Evolutionary conservation across 2,113 vertebrate genomes (phyloP), one percentile per base, ranked within the genome.

Genomic region (Bubo bubo): DNA sequence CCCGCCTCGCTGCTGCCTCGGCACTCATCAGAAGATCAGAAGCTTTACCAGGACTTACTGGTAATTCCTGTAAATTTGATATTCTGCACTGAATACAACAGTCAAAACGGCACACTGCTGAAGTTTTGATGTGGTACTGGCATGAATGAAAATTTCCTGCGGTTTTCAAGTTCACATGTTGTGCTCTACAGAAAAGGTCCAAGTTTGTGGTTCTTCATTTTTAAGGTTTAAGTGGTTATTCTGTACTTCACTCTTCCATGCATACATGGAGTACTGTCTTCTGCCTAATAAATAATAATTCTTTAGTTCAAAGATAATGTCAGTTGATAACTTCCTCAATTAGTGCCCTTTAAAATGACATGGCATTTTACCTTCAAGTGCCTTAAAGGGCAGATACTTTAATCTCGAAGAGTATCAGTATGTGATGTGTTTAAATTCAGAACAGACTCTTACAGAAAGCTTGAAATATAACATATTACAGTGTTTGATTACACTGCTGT

Each of bases 11-110:
- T 86, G 37, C 79, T 80, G 49, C 93, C 97, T 87, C 90, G 6
- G 68, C 90, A 73, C 15, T 67, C 88, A 2, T 88, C 96, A 34
- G 97, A 97, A 56, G 96, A 98, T 53, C 98, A 98, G 92, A 98
- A 97, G 76, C 98, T 99, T 97, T 99, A 98, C 91, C 98, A 98
- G 81, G 97, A 99, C 55, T 97, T 99, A 55, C 89, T 99, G 98
- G 99, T 99, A 98, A 98, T 95, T 88, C 24, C 6, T 39, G 22
- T 80, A 49, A 28, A 3, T 23, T 27, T 79, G 5, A 4, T 73
- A 14, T 58, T 62, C 41, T 77, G 16, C 37, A 16, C 35, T 27
- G 45, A 72, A 19, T 14, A 22, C 45, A 53, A 3, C 17, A 43
- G 39, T 49, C 49, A 39, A 14, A 94, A 13, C 43, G 50, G 43